These are phyloP conservation scores for Drosophila neutralis DNA, from an alignment of 2,888 invertebrate species.

Conservation along the genomic window DNA sequence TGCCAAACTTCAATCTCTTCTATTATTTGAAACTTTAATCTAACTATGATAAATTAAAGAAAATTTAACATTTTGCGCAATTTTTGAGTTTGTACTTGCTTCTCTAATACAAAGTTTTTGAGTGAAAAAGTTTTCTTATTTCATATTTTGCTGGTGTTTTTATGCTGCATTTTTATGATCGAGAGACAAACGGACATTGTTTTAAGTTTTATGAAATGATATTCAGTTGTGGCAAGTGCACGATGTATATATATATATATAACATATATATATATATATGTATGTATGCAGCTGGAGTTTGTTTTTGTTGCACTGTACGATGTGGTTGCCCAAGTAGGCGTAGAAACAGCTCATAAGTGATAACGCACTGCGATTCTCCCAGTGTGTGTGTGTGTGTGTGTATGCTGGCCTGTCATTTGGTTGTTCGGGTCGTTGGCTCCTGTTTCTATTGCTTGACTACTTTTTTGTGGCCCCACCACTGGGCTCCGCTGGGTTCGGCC, in stretches of 20 bases:
- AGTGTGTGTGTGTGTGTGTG: background rate
- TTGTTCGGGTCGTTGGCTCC: slow-evolving; percentile 70
- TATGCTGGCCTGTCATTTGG: slow-evolving; percentile 64
- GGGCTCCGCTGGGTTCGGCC: slow-evolving; percentile 21
- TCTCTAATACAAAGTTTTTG: background rate
- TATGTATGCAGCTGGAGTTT: background rate
- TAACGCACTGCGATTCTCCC: slow-evolving; percentile 43
- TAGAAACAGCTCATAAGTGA: slow-evolving; percentile 60
- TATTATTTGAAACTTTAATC: background rate
- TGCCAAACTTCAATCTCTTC: background rate
- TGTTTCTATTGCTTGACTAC: slow-evolving; percentile 39
- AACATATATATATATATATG: background rate
- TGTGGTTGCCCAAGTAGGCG: slow-evolving; percentile 36
- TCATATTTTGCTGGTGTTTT: background rate
- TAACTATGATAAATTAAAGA: background rate
- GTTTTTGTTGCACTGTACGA: slow-evolving; percentile 36
- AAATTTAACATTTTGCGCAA: background rate
- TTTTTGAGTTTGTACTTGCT: background rate
- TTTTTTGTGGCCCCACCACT: slow-evolving; percentile 40
- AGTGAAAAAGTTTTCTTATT: background rate
- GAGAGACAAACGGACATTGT: background rate
- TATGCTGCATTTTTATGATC: background rate
- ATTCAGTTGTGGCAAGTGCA: background rate
- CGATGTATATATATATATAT: background rate
- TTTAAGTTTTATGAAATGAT: background rate